Base-by-base conservation (phyloP, 2,113 vertebrate species). In the Perca flavescens region DNA sequence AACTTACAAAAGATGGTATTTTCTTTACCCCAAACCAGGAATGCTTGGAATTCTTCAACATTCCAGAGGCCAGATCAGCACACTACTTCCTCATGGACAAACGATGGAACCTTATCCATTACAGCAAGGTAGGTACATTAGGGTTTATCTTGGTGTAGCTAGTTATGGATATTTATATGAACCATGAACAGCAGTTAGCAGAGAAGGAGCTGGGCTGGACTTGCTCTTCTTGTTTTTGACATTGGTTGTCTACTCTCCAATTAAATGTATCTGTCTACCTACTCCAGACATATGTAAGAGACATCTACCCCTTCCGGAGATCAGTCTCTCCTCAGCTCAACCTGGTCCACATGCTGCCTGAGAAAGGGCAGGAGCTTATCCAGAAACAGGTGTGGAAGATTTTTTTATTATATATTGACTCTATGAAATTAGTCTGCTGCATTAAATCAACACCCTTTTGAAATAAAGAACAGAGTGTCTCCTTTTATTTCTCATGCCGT, bases 51-150 rank as follows among this genome's bases (percentile, higher is more conserved):
- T 99, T 99, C 94, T 99, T 99, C 95, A 99, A 99, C 83, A 98
- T 99, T 82, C 97, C 98, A 5, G 98, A 99, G 87, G 97, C 98
- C 2, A 96, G 99, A 77, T 97, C 97, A 3, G 96, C 97, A 28
- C 97, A 98, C 84, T 99, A 98, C 88, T 99, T 99, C 92, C 96
- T 99, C 70, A 99, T 99, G 98, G 98, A 99, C 94, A 99, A 99
- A 87, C 94, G 97, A 25, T 99, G 98, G 98, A 99, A 99, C 87
- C 97, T 99, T 78, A 99, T 99, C 85, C 98, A 99, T 93, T 99
- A 99, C 74, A 97, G 96, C 85, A 99, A 99, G 96, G 98, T 91
- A 50, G 34, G 50, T 15, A 4, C 19, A 53, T 14, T 14, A 1
- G 36, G 36, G 2, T 13, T 46, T 28, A 14, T 68, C 3, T 65